phyloP scores from a whole-genome alignment of 2,113 vertebrate genomes.

The Rhizomys pruinosus region DNA sequence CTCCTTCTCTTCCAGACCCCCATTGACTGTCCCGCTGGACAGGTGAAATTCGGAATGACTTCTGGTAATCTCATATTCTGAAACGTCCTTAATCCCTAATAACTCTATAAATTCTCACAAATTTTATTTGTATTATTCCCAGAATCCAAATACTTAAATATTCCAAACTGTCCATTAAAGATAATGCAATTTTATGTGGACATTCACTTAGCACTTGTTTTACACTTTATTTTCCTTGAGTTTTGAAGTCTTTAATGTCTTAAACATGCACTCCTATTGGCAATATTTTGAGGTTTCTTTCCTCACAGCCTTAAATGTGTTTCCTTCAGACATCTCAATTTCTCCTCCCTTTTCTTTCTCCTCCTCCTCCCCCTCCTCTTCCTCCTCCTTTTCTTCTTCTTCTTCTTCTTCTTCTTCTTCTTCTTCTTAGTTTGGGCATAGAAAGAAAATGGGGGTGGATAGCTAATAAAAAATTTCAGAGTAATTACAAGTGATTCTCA shows the following conservation, averaged over 20 bases:
- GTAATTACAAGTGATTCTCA: constrained; percentile 34
- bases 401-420: too few species aligned
- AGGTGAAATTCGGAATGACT: not conserved
- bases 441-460: not conserved
- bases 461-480: not conserved
- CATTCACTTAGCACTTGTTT: not conserved
- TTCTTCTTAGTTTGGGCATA: not conserved
- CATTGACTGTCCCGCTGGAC: too few species aligned
- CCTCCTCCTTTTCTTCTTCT: too few species aligned
- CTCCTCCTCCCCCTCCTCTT: too few species aligned
- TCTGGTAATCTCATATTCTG: not conserved
- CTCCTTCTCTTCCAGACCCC: too few species aligned
- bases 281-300: not conserved
- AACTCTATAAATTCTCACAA: not conserved
- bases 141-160: not conserved
- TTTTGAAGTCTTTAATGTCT: constrained; percentile 28
- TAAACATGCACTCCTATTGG: not conserved
- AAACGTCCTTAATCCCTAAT: not conserved
- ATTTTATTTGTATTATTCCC: constrained; percentile 13
- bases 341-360: not conserved
- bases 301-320: not conserved
- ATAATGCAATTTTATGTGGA: not conserved
- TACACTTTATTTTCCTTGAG: not conserved
- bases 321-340: not conserved
- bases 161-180: constrained; percentile 4